Evolutionary conservation across 2,113 vertebrate genomes (phyloP), one percentile per base, ranked within the genome.

Genomic region (Myxocyprinus asiaticus): DNA sequence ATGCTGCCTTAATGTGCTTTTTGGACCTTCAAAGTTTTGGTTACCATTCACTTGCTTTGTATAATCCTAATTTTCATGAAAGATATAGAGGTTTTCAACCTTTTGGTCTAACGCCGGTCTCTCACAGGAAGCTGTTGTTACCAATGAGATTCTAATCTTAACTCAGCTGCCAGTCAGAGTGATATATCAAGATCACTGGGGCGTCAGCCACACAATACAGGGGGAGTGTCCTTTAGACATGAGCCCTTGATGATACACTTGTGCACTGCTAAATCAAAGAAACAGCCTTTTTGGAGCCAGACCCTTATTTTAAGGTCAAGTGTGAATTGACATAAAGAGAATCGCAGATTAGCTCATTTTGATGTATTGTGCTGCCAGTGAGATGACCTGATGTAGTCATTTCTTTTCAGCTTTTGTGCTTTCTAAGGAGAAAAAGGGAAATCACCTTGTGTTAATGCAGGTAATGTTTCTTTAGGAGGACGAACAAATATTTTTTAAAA

Each of bases 141-240:
- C 17, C 76, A 67, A 82, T 89, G 70, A 86, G 86, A 90, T 90
- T 84, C 45, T 83, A 87, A 90, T 88, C 85, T 87, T n/a, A 55
- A 4, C 87, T 72, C 71, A 78, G 59, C 82, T 88, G 87, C 82
- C 86, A 86, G 72, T 83, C 85, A 85, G 67, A 76, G 73, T 82
- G 87, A 87, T 83, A 82, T n/a, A 90, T 86, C 73, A 77, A 80
- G 79, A 75, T 84, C 81, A 71, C 51, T 5, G 64, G 80, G 86
- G 66, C 68, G 22, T 73, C 64, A 45, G 45, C 59, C 63, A 48
- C 44, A 78, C 83, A 85, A 79, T 86, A 65, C 33, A 64, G 51
- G 55, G 48, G 6, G 22, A 0, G 55, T 70, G 53, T 51, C 67
- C 66, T 4, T n/a, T 17, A 14, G 69, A 63, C 33, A 7, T 45